Conservation (phyloP, 2,888 invertebrate species). For the Epirrhoe tristata region DNA sequence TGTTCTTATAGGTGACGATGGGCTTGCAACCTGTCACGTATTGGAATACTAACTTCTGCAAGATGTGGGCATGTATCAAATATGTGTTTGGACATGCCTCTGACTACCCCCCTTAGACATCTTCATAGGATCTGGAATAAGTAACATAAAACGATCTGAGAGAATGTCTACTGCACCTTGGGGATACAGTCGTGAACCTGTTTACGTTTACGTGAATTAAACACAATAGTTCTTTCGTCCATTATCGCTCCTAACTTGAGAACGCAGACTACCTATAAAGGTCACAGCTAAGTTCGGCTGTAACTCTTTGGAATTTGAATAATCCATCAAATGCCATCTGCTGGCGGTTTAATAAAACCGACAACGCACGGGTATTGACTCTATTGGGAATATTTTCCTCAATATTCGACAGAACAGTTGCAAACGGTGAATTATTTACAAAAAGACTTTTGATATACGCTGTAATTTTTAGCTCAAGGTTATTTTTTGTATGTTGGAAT, state of each 20-base stretch:
- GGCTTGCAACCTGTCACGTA: no score
- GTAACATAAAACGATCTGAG: no score
- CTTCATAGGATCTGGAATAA: no score
- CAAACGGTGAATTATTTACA: constrained; percentile 4
- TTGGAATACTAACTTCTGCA: no score
- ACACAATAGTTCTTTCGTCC: not conserved
- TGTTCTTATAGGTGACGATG: no score
- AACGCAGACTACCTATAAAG: constrained; percentile 44
- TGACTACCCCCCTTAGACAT: no score
- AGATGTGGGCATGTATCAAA: no score
- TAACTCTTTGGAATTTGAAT: constrained; percentile 55
- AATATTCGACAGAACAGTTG: constrained; percentile 14
- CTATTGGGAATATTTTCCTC: constrained; percentile 15
- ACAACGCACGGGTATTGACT: constrained; percentile 23
- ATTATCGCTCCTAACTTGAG: constrained; percentile 11
- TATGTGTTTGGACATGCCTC: no score
- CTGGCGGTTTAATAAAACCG: constrained; percentile 45
- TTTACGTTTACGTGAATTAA: no score
- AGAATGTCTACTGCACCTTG: no score
- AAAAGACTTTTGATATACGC: not conserved
- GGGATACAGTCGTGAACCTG: no score
- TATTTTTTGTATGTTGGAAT: not conserved
- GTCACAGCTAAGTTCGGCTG: constrained; percentile 45
- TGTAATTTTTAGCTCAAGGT: no score
- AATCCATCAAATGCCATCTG: constrained; percentile 56